Evolutionary conservation across 2,113 vertebrate genomes (phyloP), one percentile per base, ranked within the genome.

Genomic region (Tursiops truncatus): DNA sequence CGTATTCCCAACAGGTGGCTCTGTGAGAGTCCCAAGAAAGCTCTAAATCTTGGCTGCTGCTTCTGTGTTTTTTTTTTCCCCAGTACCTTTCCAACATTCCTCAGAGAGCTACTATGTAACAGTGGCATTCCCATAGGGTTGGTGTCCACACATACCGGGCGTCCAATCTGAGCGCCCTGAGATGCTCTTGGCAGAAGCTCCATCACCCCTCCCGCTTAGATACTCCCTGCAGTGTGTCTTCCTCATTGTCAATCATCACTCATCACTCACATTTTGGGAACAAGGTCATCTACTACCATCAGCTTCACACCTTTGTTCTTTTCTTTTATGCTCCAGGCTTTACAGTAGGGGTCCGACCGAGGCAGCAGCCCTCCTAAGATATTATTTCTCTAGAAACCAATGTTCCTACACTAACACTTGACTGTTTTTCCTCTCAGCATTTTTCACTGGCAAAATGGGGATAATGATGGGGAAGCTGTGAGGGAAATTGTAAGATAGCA

Each of bases 241-340:
- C 95, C 47, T 95, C 95, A 60, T 90, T 91, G 94, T 94, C 97
- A 97, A 63, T 47, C 81, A 95, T n/a, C 94, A 97, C 71, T 76
- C 36, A 21, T 95, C 83, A 90, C 92, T 98, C 92, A 95, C 12
- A 23, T 93, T 83, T 87, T 36, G 85, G 83, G 90, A 98, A 91
- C 65, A 88, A 86, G 60, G 90, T 89, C 41, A 62, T 97, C 47
- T 94, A 92, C 81, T 50, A 85, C 94, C 94, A 81, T 62, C n/a
- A 89, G 77, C 41, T 90, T 94, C 86, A 89, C 25, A 76, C 60
- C 41, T 63, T 74, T 82, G 44, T 62, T 67, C 31, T 60, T 23
- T n/a, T 7, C 23, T 33, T n/a, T 79, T 73, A 23, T 6, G 36
- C 58, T 96, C 47, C 3, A 26, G 58, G 15, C 44, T 92, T 67